These are phyloP conservation scores for Hucho hucho DNA, from an alignment of 2,113 vertebrate species.

Conservation along the genomic window DNA sequence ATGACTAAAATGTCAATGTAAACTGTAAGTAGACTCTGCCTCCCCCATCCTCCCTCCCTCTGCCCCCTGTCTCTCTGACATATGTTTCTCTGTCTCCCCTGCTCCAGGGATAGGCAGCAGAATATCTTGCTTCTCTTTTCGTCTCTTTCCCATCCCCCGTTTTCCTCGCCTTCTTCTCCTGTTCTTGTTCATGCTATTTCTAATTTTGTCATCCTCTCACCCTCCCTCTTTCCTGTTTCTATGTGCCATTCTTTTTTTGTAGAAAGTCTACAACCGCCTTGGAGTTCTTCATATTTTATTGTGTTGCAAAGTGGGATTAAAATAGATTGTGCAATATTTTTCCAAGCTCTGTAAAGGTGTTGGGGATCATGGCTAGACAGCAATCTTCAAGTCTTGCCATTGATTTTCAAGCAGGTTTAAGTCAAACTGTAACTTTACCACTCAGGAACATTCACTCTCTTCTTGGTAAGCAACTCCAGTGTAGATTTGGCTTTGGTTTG, in stretches of 20 bases:
- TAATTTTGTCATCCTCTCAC: neutral
- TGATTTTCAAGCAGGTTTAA: no score
- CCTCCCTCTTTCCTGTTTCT: neutral
- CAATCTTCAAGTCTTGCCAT: no score
- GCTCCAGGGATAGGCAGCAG: constrained; percentile 56
- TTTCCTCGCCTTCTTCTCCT: neutral
- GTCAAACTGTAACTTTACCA: no score
- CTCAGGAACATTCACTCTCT: no score
- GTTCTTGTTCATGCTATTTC: neutral
- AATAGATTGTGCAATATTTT: no score
- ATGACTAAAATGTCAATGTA: no score
- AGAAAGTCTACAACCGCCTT: neutral
- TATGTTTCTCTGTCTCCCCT: constrained; percentile 65
- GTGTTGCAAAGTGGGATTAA: no score
- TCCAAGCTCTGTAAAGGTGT: no score
- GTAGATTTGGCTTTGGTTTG: no score
- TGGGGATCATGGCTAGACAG: no score
- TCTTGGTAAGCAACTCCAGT: no score
- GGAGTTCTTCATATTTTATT: no score
- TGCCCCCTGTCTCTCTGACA: constrained; percentile 62
- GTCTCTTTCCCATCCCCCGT: neutral
- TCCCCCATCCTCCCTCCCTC: neutral
- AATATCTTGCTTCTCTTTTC: constrained; percentile 35
- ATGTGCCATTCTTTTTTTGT: neutral
- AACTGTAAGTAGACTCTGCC: neutral